Base-by-base conservation (phyloP, 2,113 vertebrate genomes). In the Neolamprologus sp. region DNA sequence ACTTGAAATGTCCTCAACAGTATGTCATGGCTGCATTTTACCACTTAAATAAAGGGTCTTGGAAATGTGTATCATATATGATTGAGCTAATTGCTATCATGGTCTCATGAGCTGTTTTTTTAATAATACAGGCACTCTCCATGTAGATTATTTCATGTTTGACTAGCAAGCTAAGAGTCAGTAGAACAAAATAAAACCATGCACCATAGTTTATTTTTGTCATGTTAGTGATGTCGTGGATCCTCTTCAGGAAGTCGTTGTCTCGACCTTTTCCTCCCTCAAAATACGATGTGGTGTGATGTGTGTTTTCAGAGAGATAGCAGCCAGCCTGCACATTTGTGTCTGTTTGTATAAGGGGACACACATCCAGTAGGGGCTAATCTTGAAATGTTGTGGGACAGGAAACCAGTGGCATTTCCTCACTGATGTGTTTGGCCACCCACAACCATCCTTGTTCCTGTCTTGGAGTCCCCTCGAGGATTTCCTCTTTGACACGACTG, bases 371-470 rank as follows among this genome's bases (percentile, higher is more conserved):
- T 63, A 49, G 81, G 57, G 88, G 88, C 85, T 92, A 84, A 95
- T 92, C 90, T 92, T 28, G 26, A 35, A 85, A 87, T 81, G 90
- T 80, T 33, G 83, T 91, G 92, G 87, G 93, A 91, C 87, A 92
- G 91, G 93, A 95, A 95, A 78, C 91, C 85, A 73, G 63, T 88
- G 88, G 86, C 84, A 92, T 95, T 91, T 90, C 89, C 92, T 89
- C 40, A 11, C 91, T 89, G 92, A 82, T 93, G 89, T 84, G 90
- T 82, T n/a, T 73, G 90, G 81, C 85, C 86, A 82, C 88, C 75
- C 65, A 16, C 85, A 60, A 47, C 54, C 63, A 63, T 6, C 47
- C 45, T 33, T 80, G 90, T 37, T 80, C 75, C 87, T 40, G 75
- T 83, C 83, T 88, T 42, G 57, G 68, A 88, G 81, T 85, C 55